Evolutionary conservation across 2,797 vertebrate species (phyloP).

Genomic region (Coccyzus lansbergi): DNA sequence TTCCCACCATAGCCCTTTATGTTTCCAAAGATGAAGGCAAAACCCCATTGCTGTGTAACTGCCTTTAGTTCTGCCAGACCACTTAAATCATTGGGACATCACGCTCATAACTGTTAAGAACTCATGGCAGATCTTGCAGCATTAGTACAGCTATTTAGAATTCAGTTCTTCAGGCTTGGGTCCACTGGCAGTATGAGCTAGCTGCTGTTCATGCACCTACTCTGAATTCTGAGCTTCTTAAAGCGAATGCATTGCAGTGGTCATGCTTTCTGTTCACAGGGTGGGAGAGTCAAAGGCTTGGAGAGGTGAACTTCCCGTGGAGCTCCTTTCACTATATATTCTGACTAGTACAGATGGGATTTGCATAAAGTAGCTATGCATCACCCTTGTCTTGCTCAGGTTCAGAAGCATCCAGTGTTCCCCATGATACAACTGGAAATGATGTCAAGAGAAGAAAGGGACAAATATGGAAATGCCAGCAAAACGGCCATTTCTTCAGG

Average conservation of each 20-base stretch:
- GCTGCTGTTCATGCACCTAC: background rate
- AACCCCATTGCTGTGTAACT: background rate
- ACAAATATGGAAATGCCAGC: background rate
- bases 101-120: background rate
- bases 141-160: background rate
- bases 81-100: background rate
- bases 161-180: background rate
- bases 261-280: background rate
- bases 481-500: background rate
- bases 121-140: conserved; percentile 10
- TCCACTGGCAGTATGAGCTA: background rate
- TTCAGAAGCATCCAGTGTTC: background rate
- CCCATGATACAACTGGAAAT: background rate
- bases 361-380: background rate
- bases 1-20: background rate
- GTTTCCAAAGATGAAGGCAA: background rate
- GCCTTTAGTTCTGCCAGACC: background rate
- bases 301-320: background rate
- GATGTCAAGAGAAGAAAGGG: background rate
- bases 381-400: background rate
- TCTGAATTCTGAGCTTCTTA: background rate
- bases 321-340: background rate
- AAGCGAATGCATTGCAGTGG: background rate
- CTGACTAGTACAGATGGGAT: background rate
- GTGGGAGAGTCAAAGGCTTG: background rate